Evolutionary conservation across 1,140 invertebrate genomes (phyloP), one percentile per base, ranked within the genome.

Genomic region (Anastrepha obliqua): DNA sequence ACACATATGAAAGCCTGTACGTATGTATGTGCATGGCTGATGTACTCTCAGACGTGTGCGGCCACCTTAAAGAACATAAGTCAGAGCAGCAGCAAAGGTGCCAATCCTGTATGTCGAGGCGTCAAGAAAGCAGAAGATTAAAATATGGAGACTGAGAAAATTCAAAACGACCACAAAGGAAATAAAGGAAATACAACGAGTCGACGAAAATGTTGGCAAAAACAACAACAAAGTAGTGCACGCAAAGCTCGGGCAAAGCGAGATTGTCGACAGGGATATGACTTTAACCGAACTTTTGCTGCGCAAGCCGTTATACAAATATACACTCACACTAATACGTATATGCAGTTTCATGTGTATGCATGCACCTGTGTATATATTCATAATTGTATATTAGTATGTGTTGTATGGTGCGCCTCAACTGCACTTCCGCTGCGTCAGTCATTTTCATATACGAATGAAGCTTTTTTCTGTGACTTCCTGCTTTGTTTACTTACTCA

Each of bases 341-440:
- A 20, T 17, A 44, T 44, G 29, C 39, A 67, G 39, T 67, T 8
- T 42, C 29, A 67, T 67, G 15, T 4, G 3, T 67, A 67, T 67
- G 2, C 20, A 1, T 65, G 7, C 20, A 20, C 29, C 1, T 65
- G 0, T 65, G 3, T 65, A 11, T 39, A 9, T 67, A 3, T n/a
- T n/a, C 13, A 3, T 39, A 3, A 11, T 8, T 67, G 65, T 42
- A 5, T 9, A 13, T 74, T 74, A 11, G 29, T 29, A n/a, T 74
- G 89, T 89, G 29, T 90, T 89, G 91, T 91, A 91, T 89, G 91
- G 91, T 91, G 89, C 85, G 90, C 91, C 91, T 90, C 90, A 92
- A 90, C 91, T 92, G 91, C 91, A 91, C 91, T 92, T 91, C 91
- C 91, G 91, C 91, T 91, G 90, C 51, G 70, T 47, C 51, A 58